These are phyloP conservation scores for Araneus ventricosus DNA, from an alignment of 1,140 invertebrate genomes.

Conservation along the genomic window DNA sequence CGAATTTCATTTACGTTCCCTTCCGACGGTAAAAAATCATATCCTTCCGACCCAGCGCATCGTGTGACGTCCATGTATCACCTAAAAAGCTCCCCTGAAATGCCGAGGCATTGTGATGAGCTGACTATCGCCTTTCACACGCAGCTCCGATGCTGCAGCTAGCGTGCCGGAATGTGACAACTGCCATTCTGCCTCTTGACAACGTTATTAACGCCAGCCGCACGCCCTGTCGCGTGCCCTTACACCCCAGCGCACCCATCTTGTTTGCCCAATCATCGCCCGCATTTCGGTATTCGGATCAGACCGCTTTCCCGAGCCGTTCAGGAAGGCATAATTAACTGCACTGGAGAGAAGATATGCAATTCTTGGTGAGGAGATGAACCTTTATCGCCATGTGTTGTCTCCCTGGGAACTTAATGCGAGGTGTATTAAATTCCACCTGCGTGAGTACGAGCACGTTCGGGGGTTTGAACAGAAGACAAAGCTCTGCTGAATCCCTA, in stretches of 20 bases:
- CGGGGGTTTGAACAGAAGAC: neutral
- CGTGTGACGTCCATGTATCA: neutral
- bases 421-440: conserved; percentile 7
- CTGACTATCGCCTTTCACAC: neutral
- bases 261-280: conserved; percentile 47
- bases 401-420: neutral
- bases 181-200: conserved; percentile 36
- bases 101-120: neutral
- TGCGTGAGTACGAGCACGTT: neutral
- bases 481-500: neutral
- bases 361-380: neutral
- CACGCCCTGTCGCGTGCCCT: conserved; percentile 19
- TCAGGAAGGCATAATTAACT: conserved; percentile 24
- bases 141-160: neutral
- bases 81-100: neutral
- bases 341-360: conserved; percentile 2
- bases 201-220: conserved; percentile 46
- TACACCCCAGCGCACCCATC: conserved; percentile 3
- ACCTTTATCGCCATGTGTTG: neutral
- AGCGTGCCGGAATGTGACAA: conserved; percentile 48
- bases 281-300: conserved; percentile 36
- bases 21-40: neutral
- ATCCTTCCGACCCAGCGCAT: neutral
- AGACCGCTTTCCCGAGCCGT: conserved; percentile 3
- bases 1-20: neutral